phyloP scores from a whole-genome alignment of 2,888 invertebrate species.

The Dorcus parallelipipedus region DNA sequence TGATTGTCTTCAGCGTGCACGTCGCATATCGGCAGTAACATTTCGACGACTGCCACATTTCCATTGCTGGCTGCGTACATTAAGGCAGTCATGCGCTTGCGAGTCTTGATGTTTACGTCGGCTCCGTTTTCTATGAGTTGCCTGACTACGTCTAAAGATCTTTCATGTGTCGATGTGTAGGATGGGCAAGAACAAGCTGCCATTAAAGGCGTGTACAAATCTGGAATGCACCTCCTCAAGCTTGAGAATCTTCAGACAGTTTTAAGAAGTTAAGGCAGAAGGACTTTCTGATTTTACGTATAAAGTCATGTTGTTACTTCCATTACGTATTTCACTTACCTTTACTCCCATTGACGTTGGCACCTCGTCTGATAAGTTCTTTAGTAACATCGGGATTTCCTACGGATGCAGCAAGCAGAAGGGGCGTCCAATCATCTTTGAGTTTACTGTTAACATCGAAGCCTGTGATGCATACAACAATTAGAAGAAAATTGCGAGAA shows the following conservation, averaged over 20 bases:
- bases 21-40: constrained; percentile 54
- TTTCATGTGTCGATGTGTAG: constrained; percentile 47
- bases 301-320: too few species aligned
- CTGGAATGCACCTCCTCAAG: constrained; percentile 43
- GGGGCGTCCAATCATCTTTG: constrained; percentile 58
- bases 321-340: constrained; percentile 17
- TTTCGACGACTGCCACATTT: constrained; percentile 52
- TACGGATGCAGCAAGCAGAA: constrained; percentile 60
- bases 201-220: constrained; percentile 63
- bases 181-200: constrained; percentile 59
- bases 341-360: constrained; percentile 55
- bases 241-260: too few species aligned
- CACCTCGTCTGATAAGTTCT: constrained; percentile 54
- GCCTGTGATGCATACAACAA: constrained; percentile 20
- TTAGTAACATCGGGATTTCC: constrained; percentile 54
- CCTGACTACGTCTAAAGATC: constrained; percentile 45
- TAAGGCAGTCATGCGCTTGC: constrained; percentile 59
- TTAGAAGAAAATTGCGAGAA: background rate
- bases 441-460: constrained; percentile 48
- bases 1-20: constrained; percentile 59
- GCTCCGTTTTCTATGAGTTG: constrained; percentile 54
- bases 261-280: too few species aligned
- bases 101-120: constrained; percentile 55
- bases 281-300: too few species aligned
- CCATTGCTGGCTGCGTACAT: constrained; percentile 62